Percentiles rank a stretch among this genome's conserved stretches.
Evolutionary conservation across 1,140 invertebrate species (phyloP).

Genomic region (Helicoverpa armigera): DNA sequence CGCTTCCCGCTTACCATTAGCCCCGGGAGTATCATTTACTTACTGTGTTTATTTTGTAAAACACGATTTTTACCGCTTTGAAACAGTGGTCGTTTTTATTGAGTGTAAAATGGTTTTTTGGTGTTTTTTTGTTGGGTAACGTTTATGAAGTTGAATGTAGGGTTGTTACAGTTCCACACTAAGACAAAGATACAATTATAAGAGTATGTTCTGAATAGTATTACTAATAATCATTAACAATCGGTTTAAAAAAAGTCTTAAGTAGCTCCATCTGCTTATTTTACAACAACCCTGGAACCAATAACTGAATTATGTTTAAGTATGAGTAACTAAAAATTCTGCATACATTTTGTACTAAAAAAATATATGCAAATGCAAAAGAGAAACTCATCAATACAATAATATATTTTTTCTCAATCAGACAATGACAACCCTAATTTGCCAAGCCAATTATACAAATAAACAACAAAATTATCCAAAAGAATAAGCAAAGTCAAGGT

Average conservation of each 20-base stretch:
- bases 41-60: constrained; percentile 58
- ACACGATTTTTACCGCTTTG: constrained; percentile 53
- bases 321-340: no score
- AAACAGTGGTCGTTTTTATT: constrained; percentile 36
- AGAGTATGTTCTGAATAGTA: neutral
- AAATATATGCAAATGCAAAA: no score
- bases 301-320: no score
- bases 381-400: no score
- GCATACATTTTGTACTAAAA: no score
- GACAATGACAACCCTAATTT: neutral
- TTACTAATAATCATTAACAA: no score
- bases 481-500: constrained; percentile 71
- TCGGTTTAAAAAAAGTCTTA: no score
- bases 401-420: neutral
- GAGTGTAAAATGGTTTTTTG: constrained; percentile 15
- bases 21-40: constrained; percentile 61
- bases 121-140: neutral
- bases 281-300: no score
- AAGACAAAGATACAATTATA: neutral
- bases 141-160: constrained; percentile 1
- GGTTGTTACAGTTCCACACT: neutral
- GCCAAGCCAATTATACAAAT: neutral
- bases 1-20: constrained; percentile 65
- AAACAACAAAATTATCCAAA: constrained; percentile 44
- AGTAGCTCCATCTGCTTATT: no score